phyloP scores from a whole-genome alignment of 2,797 vertebrate genomes.

The Psittacula echo region DNA sequence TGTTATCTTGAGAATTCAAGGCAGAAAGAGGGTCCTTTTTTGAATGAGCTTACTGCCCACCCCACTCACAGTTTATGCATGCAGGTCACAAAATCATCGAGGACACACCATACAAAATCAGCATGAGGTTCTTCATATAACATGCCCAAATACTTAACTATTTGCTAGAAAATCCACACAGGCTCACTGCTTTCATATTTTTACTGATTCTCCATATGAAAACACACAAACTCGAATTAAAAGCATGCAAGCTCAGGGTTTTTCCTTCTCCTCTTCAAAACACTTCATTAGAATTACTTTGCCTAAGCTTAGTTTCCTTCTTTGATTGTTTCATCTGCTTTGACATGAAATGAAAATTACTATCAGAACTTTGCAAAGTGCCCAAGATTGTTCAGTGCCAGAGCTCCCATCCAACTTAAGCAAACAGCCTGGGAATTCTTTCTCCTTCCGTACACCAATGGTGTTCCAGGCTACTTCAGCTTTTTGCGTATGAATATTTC shows the following conservation, averaged over 20 bases:
- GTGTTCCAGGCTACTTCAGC: neutral
- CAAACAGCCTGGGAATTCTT: slow-evolving; percentile 4
- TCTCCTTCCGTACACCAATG: neutral
- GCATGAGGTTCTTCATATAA: neutral
- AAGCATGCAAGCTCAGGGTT: neutral
- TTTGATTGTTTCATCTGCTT: slow-evolving; percentile 58
- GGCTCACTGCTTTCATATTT: neutral
- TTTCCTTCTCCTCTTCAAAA: neutral
- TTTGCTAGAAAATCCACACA: neutral
- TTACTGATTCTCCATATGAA: neutral
- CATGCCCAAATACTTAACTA: neutral
- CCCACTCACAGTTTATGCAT: neutral
- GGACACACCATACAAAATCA: neutral
- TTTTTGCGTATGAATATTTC: neutral
- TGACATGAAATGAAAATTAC: slow-evolving; percentile 61
- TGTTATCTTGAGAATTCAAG: neutral
- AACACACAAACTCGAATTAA: neutral
- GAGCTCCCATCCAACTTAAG: neutral
- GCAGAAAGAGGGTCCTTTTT: neutral
- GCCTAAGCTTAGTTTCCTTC: slow-evolving; percentile 23
- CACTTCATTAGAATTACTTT: slow-evolving; percentile 55
- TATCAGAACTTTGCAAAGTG: slow-evolving; percentile 27
- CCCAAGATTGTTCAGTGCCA: neutral
- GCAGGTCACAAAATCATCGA: neutral
- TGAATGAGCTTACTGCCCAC: neutral